Evolutionary conservation across 2,113 vertebrate genomes (phyloP).

Genomic region (Zapornia atra): DNA sequence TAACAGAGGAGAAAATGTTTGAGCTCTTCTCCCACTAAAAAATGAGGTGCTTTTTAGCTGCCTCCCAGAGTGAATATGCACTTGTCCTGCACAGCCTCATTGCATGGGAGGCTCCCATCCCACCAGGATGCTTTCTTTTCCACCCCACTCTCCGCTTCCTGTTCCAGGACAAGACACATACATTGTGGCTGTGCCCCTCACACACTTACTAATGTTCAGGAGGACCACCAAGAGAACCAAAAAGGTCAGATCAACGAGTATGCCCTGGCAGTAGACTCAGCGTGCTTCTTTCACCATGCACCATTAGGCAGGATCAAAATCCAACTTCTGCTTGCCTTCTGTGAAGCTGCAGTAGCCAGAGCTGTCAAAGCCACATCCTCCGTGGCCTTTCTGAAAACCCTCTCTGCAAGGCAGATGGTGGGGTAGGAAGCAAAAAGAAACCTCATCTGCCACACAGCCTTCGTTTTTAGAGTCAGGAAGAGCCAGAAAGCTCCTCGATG

Average conservation of each 20-base stretch:
- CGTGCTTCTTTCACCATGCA: neutral
- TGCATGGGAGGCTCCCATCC: neutral
- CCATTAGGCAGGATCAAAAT: neutral
- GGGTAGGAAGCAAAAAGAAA: neutral
- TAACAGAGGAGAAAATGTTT: neutral
- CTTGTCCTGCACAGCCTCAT: neutral
- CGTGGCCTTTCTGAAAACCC: neutral
- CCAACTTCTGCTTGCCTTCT: neutral
- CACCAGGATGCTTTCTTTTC: neutral
- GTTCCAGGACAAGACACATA: neutral
- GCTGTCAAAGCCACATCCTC: neutral
- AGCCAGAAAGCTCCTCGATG: neutral
- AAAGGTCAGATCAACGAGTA: neutral
- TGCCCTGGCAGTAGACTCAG: neutral
- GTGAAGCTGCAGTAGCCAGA: neutral
- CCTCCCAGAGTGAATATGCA: neutral
- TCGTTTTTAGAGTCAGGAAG: neutral
- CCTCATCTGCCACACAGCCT: neutral
- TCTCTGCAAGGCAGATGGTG: neutral
- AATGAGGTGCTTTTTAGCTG: neutral
- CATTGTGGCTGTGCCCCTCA: fast-evolving
- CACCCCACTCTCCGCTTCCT: neutral
- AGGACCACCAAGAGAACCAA: neutral
- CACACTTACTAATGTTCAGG: fast-evolving
- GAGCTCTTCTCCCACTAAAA: neutral